phyloP scores from a whole-genome alignment of 2,113 vertebrate genomes.

The Forbesichthys papilliferus region DNA sequence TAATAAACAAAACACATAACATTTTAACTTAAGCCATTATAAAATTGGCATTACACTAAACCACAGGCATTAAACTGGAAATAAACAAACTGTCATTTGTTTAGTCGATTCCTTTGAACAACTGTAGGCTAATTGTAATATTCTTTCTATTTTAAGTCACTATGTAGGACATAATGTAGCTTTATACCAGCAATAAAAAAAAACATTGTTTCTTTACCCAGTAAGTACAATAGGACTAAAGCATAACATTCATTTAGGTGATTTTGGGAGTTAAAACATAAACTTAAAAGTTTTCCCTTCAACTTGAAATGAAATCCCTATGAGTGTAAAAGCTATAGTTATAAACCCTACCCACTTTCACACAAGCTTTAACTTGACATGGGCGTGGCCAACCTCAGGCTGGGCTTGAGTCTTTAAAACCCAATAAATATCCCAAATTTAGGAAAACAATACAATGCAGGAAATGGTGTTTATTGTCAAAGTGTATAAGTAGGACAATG shows the following conservation, averaged over 20 bases:
- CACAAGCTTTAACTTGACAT: not conserved
- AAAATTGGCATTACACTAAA: not conserved
- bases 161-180: no score
- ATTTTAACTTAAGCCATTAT: not conserved
- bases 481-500: slow-evolving; percentile 73
- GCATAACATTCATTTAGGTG: no score
- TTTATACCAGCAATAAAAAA: no score
- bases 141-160: no score
- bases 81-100: not conserved
- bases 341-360: no score
- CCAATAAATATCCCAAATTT: slow-evolving; percentile 15
- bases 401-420: not conserved
- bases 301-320: no score
- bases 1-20: not conserved
- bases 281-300: no score
- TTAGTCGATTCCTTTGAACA: not conserved
- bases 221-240: no score
- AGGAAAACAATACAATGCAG: slow-evolving; percentile 67
- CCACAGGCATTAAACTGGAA: not conserved
- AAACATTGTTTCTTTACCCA: no score
- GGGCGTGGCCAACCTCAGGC: not conserved
- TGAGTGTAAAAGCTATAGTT: no score
- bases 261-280: no score
- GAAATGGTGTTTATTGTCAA: slow-evolving; percentile 79
- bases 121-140: no score